These are phyloP conservation scores for Hormiphora californensis DNA, from an alignment of 37 sponge, comb jelly and placozoan species.

Conservation along the genomic window DNA sequence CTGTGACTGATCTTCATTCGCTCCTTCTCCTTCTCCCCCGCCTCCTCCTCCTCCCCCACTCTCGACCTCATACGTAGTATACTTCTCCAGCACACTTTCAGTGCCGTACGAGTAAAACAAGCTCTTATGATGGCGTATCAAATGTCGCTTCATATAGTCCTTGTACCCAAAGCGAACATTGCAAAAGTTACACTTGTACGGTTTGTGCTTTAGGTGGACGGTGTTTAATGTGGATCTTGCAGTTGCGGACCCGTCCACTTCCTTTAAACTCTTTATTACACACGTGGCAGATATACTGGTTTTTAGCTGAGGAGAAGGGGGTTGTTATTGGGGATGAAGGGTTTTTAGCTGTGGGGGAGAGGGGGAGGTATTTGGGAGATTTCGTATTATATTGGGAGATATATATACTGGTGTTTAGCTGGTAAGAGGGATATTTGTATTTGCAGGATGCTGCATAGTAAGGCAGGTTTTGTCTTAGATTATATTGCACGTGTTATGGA, in stretches of 20 bases:
- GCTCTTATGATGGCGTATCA: constrained; percentile 24
- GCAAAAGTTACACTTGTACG: constrained; percentile 40
- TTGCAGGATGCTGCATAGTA: no score
- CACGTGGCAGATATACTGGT: background rate
- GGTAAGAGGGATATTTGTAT: no score
- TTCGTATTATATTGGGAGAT: no score
- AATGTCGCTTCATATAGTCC: constrained; percentile 46
- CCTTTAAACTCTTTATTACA: constrained; percentile 45
- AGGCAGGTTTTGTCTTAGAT: no score
- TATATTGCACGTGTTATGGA: no score
- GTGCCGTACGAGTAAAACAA: constrained; percentile 31
- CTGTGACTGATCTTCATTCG: background rate
- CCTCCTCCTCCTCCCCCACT: no score
- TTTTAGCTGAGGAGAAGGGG: no score
- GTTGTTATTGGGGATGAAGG: background rate
- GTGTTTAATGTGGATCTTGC: constrained; percentile 48
- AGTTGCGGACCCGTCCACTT: constrained; percentile 17
- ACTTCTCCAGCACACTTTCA: constrained; percentile 33
- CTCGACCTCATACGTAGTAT: background rate
- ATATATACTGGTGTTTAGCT: no score
- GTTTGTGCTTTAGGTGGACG: constrained; percentile 34
- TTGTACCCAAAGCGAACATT: constrained; percentile 42
- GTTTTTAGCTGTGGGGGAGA: no score
- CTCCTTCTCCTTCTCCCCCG: background rate
- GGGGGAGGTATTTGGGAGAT: no score